Conservation (phyloP, 1,140 invertebrate genomes). For the Euwallacea similis region DNA sequence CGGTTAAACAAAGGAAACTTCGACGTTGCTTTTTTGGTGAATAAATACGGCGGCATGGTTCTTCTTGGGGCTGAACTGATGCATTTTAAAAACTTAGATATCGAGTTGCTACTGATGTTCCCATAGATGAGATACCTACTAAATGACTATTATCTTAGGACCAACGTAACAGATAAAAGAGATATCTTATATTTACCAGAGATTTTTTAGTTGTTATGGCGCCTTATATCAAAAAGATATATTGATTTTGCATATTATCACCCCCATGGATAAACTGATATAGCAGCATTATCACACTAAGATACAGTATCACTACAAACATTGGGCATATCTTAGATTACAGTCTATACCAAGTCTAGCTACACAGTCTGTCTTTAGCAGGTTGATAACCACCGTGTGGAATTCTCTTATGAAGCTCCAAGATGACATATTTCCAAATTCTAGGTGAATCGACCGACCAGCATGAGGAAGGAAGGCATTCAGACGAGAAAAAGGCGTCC, state of each 20-base stretch:
- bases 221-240: slow-evolving; percentile 20
- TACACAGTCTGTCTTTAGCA: slow-evolving; percentile 13
- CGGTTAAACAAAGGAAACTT: no score
- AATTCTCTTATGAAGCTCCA: background rate
- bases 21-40: no score
- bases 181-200: slow-evolving; percentile 38
- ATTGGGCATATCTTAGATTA: slow-evolving; percentile 35
- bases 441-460: slow-evolving; percentile 82
- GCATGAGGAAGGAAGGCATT: slow-evolving; percentile 96
- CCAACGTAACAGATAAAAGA: slow-evolving; percentile 34
- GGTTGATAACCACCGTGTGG: background rate
- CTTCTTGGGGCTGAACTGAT: no score
- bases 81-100: no score
- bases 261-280: slow-evolving; percentile 35
- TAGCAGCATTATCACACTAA: slow-evolving; percentile 21
- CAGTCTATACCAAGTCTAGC: slow-evolving; percentile 1
- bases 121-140: background rate
- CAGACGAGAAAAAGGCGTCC: slow-evolving; percentile 91
- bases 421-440: slow-evolving; percentile 32
- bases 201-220: slow-evolving; percentile 30
- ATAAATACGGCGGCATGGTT: no score
- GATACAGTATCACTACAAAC: slow-evolving; percentile 29
- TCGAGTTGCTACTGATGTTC: no score
- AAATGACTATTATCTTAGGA: slow-evolving; percentile 26
- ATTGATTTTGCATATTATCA: slow-evolving; percentile 33